Evolutionary conservation across 2,888 invertebrate genomes (phyloP).

Genomic region (Andrena fulva): DNA sequence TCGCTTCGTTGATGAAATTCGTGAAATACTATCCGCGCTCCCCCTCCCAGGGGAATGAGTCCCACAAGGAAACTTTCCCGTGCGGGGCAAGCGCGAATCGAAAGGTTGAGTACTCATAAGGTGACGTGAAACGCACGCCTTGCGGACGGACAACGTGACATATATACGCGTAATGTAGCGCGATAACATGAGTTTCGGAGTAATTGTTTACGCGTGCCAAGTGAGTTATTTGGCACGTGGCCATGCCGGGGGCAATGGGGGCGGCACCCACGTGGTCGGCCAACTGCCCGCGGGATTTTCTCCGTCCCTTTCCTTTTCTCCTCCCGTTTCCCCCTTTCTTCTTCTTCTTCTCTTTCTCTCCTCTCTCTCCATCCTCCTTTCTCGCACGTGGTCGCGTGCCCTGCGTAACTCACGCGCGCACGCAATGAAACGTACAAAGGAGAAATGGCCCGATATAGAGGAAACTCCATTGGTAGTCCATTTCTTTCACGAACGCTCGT

Average conservation of each 20-base stretch:
- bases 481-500: neutral
- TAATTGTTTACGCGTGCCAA: conserved; percentile 84
- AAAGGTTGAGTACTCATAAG: conserved; percentile 37
- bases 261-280: conserved; percentile 77
- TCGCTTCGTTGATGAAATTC: neutral
- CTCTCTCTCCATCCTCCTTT: neutral
- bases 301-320: conserved; percentile 45
- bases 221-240: conserved; percentile 82
- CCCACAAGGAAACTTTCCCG: conserved; percentile 23
- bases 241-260: conserved; percentile 68
- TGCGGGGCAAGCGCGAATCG: conserved; percentile 24
- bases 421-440: conserved; percentile 35
- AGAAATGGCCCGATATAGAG: neutral
- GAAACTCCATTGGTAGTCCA: conserved; percentile 9
- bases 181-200: conserved; percentile 79
- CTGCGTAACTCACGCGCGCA: conserved; percentile 32
- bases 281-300: conserved; percentile 67
- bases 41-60: neutral
- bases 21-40: neutral
- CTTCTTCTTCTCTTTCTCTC: conserved; percentile 3
- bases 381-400: conserved; percentile 30
- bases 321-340: conserved; percentile 18
- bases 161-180: conserved; percentile 76
- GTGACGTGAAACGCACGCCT: conserved; percentile 61
- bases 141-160: conserved; percentile 66